Base-by-base conservation (phyloP, 2,797 vertebrate genomes). In the Cirrhinus mrigala region DNA sequence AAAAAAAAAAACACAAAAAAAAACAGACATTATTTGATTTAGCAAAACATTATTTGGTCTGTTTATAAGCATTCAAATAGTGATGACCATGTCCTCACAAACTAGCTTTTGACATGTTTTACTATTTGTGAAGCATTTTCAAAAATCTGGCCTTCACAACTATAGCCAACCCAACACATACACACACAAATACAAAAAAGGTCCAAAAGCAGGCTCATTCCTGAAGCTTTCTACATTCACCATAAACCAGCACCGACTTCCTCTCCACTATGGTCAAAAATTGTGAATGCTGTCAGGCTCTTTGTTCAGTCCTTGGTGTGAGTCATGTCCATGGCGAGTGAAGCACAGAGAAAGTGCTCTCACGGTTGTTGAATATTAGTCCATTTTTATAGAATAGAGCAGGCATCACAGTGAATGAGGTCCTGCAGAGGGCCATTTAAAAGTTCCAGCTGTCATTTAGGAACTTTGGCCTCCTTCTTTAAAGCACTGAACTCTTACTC, bases 341-440 rank as follows among this genome's bases (percentile, higher is more conserved):
- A 62, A 48, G 83, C 70, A 54, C 2, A 54, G 77, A 37, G 50
- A 77, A 58, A 73, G 77, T 10, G 54, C 66, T 79, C 52, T 68
- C 37, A 60, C 15, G 44, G 37, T 44, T 69, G 15, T n/a, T 68
- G 48, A 87, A 75, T 77, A 86, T 86, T 82, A 80, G 74, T 5
- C 8, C 40, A 69, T 22, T 79, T 81, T 29, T 68, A 48, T 24
- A 77, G 70, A 77, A 83, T 74, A 85, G 64, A 68, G 77, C 86
- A 74, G 84, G 50, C 16, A 74, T 58, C 37, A 82, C 50, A 54
- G 82, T 82, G 29, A 70, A 79, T 44, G 33, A 52, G 69, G 77
- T 89, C 81, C 84, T 86, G 77, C 81, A 73, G 81, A 81, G 75
- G 80, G 64, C 46, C 80, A 87, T 69, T 64, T 76, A 66, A 76